Base-by-base conservation (phyloP, 2,888 invertebrate genomes). In the Ochropacha duplaris region DNA sequence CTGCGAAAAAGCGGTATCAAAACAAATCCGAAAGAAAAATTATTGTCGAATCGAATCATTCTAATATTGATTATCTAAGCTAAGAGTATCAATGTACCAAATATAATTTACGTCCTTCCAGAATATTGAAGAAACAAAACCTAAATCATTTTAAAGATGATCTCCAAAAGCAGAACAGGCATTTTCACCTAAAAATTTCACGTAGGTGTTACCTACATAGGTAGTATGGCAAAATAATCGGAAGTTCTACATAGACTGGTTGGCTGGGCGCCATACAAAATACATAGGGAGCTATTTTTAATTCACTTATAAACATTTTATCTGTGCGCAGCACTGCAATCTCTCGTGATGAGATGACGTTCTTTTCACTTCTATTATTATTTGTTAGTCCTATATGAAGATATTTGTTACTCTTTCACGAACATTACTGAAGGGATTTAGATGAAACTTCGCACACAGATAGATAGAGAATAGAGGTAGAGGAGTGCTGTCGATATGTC, bases 251-350 rank as follows among this genome's bases (percentile, higher is more conserved):
- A 44, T 54, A 19, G 50, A 44, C 31, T 54, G 54, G 22, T 63
- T 63, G 63, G 65, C 59, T 49, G 16, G n/a, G 14, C 22, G 65
- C 65, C 65, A 64, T 54, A 34, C 19, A 31, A 50, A 49, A 59
- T 19, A 65, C 62, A 64, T 70, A n/a, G 66, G 60, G 57, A 56
- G 65, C 74, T 84, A 84, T 81, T 77, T 77, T 72, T 68, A 66
- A 14, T 44, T 56, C 51, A 62, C 50, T 62, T 62, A 55, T 61
- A 58, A 60, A 62, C 54, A 64, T 34, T 57, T 59, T 65, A 63
- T 61, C 19, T 61, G 34, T 64, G 55, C 57, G 60, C 22, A 19
- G 19, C 9, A 14, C 16, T 39, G 39, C 44, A 44, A 44, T 44
- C 19, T 9, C 44, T 8, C 4, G 39, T 39, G 39, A n/a, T 16